phyloP scores from a whole-genome alignment of 2,888 invertebrate genomes.

The Hymenopus coronatus region DNA sequence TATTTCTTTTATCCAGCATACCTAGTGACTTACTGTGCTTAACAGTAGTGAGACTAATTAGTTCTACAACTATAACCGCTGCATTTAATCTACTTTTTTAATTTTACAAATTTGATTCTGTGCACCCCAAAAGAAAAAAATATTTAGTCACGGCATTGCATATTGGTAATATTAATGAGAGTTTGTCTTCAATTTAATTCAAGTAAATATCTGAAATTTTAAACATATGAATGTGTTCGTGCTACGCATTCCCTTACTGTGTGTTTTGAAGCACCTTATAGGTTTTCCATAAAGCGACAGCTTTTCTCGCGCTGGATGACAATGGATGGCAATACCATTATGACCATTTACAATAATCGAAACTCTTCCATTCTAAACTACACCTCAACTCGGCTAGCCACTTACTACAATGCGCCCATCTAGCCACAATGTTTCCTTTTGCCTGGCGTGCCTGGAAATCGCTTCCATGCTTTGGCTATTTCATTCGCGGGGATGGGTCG shows the following conservation, averaged over 20 bases:
- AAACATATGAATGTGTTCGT: background rate
- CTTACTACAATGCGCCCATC: background rate
- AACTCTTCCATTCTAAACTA: conserved; percentile 15
- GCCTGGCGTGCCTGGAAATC: background rate
- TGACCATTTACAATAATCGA: conserved; percentile 13
- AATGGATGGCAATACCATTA: conserved; percentile 12
- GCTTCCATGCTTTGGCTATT: background rate
- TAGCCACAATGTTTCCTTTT: background rate
- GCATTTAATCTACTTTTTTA: too few species aligned
- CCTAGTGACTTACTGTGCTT: too few species aligned
- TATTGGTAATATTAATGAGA: too few species aligned
- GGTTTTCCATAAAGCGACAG: background rate
- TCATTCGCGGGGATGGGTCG: background rate
- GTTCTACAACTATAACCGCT: too few species aligned
- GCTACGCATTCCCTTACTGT: background rate
- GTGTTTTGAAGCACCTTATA: background rate
- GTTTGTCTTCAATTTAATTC: too few species aligned
- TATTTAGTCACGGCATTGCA: too few species aligned
- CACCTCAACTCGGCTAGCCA: conserved; percentile 30
- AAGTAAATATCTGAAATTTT: too few species aligned
- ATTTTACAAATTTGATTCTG: too few species aligned
- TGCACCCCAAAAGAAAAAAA: too few species aligned
- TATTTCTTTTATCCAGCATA: too few species aligned
- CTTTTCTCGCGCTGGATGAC: background rate
- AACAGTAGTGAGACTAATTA: too few species aligned